Conservation (phyloP, 2,113 vertebrate genomes). For the Notarius quadriscutis region DNA sequence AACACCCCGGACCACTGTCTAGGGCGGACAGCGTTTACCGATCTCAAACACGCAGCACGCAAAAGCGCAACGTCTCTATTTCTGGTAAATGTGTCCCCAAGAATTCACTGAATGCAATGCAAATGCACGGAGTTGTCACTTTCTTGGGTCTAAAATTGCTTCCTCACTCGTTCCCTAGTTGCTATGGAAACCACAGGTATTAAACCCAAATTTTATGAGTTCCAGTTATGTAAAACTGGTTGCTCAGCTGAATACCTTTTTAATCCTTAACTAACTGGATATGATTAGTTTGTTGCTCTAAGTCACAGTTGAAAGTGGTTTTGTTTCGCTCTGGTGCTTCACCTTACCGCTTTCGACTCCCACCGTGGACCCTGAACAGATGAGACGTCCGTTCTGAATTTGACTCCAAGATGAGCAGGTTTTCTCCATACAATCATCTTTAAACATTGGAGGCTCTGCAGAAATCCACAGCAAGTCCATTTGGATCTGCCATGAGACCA, state of each 20-base stretch:
- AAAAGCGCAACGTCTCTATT: slow-evolving; percentile 83
- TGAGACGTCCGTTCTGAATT: too few relatives aligned
- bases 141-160: not conserved
- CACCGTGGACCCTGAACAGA: not conserved
- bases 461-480: not conserved
- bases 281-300: not conserved
- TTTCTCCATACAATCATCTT: not conserved
- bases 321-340: not conserved
- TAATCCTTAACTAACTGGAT: not conserved
- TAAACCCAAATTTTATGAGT: not conserved
- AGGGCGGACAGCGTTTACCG: slow-evolving; percentile 84
- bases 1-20: slow-evolving; percentile 85
- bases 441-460: too few relatives aligned
- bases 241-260: not conserved
- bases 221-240: not conserved
- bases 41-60: slow-evolving; percentile 79
- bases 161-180: not conserved
- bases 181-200: not conserved
- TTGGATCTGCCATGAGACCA: not conserved
- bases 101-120: not conserved
- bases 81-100: slow-evolving; percentile 72
- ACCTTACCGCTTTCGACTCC: not conserved
- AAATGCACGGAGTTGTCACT: too few relatives aligned
- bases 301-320: not conserved
- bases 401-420: too few relatives aligned